Base-by-base conservation (phyloP, 2,113 vertebrate genomes). In the Bucco capensis region DNA sequence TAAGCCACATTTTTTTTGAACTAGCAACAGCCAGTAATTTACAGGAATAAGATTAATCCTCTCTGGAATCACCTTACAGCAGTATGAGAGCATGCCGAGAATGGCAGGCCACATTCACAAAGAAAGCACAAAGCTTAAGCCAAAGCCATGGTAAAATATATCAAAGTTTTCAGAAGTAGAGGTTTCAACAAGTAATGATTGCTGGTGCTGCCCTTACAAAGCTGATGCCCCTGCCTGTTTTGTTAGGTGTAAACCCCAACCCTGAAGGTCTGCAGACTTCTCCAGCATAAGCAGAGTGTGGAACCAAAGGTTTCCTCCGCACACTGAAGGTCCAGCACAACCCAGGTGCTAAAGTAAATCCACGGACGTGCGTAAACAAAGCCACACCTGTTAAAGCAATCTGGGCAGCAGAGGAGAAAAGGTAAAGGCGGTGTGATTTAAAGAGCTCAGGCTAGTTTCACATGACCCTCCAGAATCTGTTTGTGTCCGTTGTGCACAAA, bases 301-400 rank as follows among this genome's bases (percentile, higher is more conserved):
- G 76, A 91, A 35, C 65, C 74, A 64, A 90, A 81, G 90, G 92
- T 81, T 94, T 88, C 80, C 73, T 88, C 10, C 2, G 1, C 57
- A 80, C 70, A 19, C 73, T 0, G 42, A n/a, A 46, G 79, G 49
- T n/a, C 92, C 73, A 75, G 72, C 69, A 49, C 25, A 88, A 24
- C 25, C 46, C 86, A 78, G 78, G 94, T 90, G 93, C 58, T 72
- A 31, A 90, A 78, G 80, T 44, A 90, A 88, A 92, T 66, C 21
- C 3, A 44, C 64, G 62, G 82, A 33, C 6, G 5, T 88, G 54
- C 87, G 46, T 76, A 87, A 96, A 95, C 50, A 88, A 86, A 93
- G 78, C 82, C 84, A 81, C 73, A 83, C 75, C 92, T 75, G 54
- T 8, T 51, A 65, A 44, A 91, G 86, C 93, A 92, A 89, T 83